Conservation (phyloP, 2,797 vertebrate genomes). For the Bradypodion ventrale region DNA sequence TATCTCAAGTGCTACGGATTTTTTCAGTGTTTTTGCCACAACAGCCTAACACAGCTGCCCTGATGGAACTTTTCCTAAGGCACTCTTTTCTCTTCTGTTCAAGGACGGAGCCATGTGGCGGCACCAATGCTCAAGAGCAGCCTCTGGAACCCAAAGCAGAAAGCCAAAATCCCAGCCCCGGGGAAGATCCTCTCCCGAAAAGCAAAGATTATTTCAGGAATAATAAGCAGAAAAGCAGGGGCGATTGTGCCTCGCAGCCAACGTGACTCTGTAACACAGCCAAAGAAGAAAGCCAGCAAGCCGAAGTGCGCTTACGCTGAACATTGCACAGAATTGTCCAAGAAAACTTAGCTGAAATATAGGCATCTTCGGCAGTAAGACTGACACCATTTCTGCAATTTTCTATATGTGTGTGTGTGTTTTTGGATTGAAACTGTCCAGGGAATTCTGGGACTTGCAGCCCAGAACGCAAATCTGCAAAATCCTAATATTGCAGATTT, state of each 20-base stretch:
- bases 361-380: not conserved
- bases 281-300: not conserved
- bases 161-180: conserved; percentile 35
- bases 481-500: not conserved
- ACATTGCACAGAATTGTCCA: not conserved
- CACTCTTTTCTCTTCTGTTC: not conserved
- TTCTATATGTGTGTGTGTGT: no score
- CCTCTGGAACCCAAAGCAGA: conserved; percentile 44
- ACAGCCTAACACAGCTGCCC: no score
- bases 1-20: no score
- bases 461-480: no score
- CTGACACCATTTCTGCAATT: not conserved
- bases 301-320: not conserved
- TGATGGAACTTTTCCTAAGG: no score
- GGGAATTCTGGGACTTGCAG: no score
- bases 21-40: no score
- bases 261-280: conserved; percentile 43
- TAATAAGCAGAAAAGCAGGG: conserved; percentile 59
- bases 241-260: conserved; percentile 2
- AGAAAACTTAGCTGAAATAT: no score
- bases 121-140: conserved; percentile 58
- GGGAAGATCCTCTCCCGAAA: conserved; percentile 67
- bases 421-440: no score
- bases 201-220: conserved; percentile 68
- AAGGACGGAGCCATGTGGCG: conserved; percentile 65